Conservation (phyloP, 64 coral and sea anemone species). For the Hydrozoanthus tunicans region DNA sequence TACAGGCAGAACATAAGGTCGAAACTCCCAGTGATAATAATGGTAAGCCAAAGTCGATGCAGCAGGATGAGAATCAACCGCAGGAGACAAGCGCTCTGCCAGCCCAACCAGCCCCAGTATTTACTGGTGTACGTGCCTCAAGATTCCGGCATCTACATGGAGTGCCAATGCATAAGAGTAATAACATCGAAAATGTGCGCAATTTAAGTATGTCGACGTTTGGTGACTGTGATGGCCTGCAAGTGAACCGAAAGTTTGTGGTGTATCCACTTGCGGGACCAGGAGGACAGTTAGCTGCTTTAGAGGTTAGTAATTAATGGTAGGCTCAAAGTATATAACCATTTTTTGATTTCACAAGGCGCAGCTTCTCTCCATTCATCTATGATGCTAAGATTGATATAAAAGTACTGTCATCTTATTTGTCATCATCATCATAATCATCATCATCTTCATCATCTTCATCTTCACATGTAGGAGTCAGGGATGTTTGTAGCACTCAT, state of each 20-base stretch:
- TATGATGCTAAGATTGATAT: too few species aligned
- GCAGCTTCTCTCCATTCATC: too few species aligned
- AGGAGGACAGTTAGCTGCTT: constrained; percentile 87
- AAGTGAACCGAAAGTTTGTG: constrained; percentile 82
- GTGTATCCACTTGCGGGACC: constrained; percentile 79
- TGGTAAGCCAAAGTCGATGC: not conserved
- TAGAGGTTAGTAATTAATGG: constrained; percentile 56
- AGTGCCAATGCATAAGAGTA: constrained; percentile 82
- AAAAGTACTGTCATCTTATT: too few species aligned
- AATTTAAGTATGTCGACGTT: constrained; percentile 90
- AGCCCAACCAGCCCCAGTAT: constrained; percentile 63
- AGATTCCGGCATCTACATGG: constrained; percentile 92
- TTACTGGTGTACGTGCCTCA: constrained; percentile 72
- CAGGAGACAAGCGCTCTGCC: constrained; percentile 5
- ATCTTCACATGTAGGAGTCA: too few species aligned
- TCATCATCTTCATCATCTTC: too few species aligned
- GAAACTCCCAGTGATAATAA: not conserved
- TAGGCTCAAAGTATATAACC: too few species aligned
- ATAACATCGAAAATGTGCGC: constrained; percentile 93
- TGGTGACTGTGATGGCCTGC: constrained; percentile 91
- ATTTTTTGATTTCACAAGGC: too few species aligned
- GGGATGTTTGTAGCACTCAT: too few species aligned
- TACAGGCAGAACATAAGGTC: not conserved
- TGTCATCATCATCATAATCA: too few species aligned
- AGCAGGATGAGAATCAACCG: not conserved